A percentile compares a stretch with the other conserved stretches of the same genome.
These are phyloP conservation scores for Lutjanus campechanus DNA, from an alignment of 2,797 vertebrate genomes.

Conservation along the genomic window DNA sequence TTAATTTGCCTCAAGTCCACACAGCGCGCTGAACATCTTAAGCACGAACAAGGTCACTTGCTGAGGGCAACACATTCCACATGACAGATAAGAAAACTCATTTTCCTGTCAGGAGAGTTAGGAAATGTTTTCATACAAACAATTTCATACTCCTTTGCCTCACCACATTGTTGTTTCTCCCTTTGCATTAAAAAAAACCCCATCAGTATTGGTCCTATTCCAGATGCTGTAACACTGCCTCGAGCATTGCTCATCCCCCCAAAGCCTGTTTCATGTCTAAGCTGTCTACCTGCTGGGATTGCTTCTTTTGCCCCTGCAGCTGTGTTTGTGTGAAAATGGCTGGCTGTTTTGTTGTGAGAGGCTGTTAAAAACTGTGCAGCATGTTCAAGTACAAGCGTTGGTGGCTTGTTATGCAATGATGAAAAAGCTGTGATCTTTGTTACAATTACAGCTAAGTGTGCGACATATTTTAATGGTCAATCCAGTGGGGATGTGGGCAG, in stretches of 20 bases:
- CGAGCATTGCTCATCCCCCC: constrained; percentile 3
- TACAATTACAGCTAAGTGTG: constrained; percentile 35
- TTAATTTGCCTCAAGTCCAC: constrained; percentile 35
- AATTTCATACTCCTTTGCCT: constrained; percentile 61
- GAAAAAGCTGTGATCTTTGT: constrained; percentile 41
- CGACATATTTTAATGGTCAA: constrained; percentile 18
- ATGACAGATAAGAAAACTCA: constrained; percentile 62
- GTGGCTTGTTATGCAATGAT: constrained; percentile 35
- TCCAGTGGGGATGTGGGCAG: constrained; percentile 23
- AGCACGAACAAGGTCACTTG: constrained; percentile 51
- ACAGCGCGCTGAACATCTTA: constrained; percentile 18
- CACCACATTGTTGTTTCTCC: constrained; percentile 24
- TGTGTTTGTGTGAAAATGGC: constrained; percentile 53
- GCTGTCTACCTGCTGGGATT: constrained; percentile 54
- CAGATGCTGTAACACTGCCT: constrained; percentile 49
- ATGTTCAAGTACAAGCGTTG: constrained; percentile 23
- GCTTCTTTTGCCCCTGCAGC: constrained; percentile 50
- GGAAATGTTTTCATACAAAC: constrained; percentile 50
- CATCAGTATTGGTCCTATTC: constrained; percentile 35
- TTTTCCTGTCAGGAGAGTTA: constrained; percentile 55
- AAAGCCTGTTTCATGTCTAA: constrained; percentile 46
- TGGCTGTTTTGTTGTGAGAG: constrained; percentile 30
- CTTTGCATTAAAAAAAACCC: constrained; percentile 33
- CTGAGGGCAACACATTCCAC: constrained; percentile 50
- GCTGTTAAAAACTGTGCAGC: constrained; percentile 39